phyloP scores from a whole-genome alignment of 53 echinoderm and acorn worm species.

The Holothuria scabra region DNA sequence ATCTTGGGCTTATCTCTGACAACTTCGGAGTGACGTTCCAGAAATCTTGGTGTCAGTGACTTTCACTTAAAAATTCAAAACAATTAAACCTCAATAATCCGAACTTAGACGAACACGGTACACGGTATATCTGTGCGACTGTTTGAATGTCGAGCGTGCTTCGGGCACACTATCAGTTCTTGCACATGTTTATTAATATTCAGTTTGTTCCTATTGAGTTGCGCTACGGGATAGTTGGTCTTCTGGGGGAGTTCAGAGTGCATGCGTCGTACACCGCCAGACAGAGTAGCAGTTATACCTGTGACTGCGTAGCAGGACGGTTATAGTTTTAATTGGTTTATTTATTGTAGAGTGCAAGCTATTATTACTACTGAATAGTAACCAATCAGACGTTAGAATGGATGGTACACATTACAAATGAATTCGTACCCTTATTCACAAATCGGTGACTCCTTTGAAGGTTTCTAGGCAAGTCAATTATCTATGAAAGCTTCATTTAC shows the following conservation, averaged over 20 bases:
- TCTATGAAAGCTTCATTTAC: not conserved
- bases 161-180: too few relatives aligned
- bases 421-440: conserved; percentile 27
- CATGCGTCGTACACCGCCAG: conserved; percentile 14
- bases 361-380: conserved; percentile 26
- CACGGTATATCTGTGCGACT: too few relatives aligned
- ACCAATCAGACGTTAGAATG: conserved; percentile 36
- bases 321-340: conserved; percentile 30
- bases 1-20: too few relatives aligned
- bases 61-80: too few relatives aligned
- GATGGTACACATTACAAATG: conserved; percentile 22
- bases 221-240: too few relatives aligned
- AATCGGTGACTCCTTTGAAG: conserved; percentile 44
- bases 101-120: too few relatives aligned
- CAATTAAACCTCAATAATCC: too few relatives aligned
- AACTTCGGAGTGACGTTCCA: too few relatives aligned
- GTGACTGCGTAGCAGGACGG: conserved; percentile 28
- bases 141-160: too few relatives aligned
- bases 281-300: not conserved
- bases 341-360: conserved; percentile 36
- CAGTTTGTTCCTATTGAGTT: too few relatives aligned
- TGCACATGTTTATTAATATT: too few relatives aligned
- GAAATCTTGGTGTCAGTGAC: too few relatives aligned
- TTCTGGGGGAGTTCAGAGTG: conserved; percentile 1
- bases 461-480: conserved; percentile 33